A percentile compares a stretch with the other conserved stretches of the same genome.
Conservation (phyloP, 1,140 invertebrate genomes). For the Prorops nasuta region DNA sequence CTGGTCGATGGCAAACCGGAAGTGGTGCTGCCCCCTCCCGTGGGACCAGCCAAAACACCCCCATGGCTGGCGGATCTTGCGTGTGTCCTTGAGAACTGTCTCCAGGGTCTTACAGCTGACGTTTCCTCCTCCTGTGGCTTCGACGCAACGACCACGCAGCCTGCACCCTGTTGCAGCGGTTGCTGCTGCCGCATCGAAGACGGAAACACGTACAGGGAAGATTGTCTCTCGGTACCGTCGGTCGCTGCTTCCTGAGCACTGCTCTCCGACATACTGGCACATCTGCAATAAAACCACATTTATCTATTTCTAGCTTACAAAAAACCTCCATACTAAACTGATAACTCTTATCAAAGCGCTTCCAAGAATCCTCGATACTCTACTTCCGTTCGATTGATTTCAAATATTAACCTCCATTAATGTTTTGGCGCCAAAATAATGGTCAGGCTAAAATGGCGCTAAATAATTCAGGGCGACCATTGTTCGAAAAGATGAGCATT, state of each 20-base stretch:
- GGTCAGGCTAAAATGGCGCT: too few relatives aligned
- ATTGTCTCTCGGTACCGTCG: conserved; percentile 43
- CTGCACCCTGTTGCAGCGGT: neutral
- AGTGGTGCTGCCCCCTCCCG: conserved; percentile 41
- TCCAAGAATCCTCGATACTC: too few relatives aligned
- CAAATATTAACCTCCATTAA: too few relatives aligned
- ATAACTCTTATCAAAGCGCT: too few relatives aligned
- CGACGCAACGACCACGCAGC: neutral
- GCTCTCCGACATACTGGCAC: conserved; percentile 51
- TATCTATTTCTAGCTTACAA: too few relatives aligned
- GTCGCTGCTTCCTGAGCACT: conserved; percentile 40
- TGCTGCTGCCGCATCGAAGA: conserved; percentile 15
- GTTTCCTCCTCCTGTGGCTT: conserved; percentile 1
- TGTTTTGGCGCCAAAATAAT: too few relatives aligned
- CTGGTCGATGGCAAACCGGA: conserved; percentile 48
- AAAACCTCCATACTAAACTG: too few relatives aligned
- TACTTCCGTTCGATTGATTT: too few relatives aligned
- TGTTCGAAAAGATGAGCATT: too few relatives aligned
- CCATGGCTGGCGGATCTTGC: conserved; percentile 79
- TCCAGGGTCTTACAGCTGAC: conserved; percentile 1
- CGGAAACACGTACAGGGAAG: conserved; percentile 49
- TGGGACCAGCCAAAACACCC: conserved; percentile 60
- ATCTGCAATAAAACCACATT: conserved; percentile 34
- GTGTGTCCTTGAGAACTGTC: conserved; percentile 60
- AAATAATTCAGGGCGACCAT: too few relatives aligned